A percentile compares a stretch with the other conserved stretches of the same genome.
These are phyloP conservation scores for Euspilapteryx auroguttella DNA, from an alignment of 2,888 invertebrate species.

Conservation along the genomic window DNA sequence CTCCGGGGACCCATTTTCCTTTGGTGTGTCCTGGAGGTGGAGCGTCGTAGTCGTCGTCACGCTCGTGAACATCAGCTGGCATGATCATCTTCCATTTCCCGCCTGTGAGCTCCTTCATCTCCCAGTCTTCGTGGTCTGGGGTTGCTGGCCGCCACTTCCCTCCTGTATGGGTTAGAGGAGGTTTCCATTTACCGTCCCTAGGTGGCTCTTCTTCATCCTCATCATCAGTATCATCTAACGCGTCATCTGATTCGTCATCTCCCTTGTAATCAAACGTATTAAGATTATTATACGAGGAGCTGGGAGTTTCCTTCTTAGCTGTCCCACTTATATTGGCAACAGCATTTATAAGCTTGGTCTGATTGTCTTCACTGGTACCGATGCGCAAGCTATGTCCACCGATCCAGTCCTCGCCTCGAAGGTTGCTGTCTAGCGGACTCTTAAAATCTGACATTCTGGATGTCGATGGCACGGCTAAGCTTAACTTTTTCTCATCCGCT, in stretches of 20 bases:
- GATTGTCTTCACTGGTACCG: constrained; percentile 57
- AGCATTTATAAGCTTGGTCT: constrained; percentile 65
- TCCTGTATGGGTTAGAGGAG: constrained; percentile 52
- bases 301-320: constrained; percentile 51
- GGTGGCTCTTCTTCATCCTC: constrained; percentile 53
- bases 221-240: constrained; percentile 61
- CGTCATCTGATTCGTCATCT: constrained; percentile 50
- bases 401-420: constrained; percentile 64
- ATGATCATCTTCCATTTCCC: constrained; percentile 66
- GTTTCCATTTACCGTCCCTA: constrained; percentile 78
- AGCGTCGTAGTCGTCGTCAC: constrained; percentile 53
- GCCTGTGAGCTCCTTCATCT: constrained; percentile 54
- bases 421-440: constrained; percentile 39
- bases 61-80: constrained; percentile 24
- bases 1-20: constrained; percentile 83
- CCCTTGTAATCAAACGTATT: constrained; percentile 39
- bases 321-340: constrained; percentile 64
- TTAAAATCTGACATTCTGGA: constrained; percentile 33
- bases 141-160: constrained; percentile 50
- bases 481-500: constrained; percentile 22
- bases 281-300: constrained; percentile 31
- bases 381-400: constrained; percentile 61
- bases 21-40: constrained; percentile 73
- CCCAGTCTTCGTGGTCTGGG: constrained; percentile 61
- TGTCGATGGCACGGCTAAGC: constrained; percentile 26